A percentile compares a stretch with the other conserved stretches of the same genome.
These are phyloP conservation scores for Erebia ligea DNA, from an alignment of 2,888 invertebrate species.

Conservation along the genomic window DNA sequence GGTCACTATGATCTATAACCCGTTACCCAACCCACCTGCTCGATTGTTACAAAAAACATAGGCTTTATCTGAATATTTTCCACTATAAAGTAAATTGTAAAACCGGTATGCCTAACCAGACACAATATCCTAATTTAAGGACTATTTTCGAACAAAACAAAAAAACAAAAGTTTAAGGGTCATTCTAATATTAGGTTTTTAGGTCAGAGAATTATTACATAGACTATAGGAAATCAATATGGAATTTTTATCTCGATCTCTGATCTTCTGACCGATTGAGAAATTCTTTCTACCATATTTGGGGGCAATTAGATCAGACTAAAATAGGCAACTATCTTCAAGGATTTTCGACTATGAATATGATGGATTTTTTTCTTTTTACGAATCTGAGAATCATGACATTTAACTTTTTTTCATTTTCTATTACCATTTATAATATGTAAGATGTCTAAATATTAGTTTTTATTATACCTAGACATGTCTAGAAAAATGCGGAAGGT, in stretches of 20 bases:
- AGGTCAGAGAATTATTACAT: background rate
- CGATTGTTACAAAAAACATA: too few species aligned
- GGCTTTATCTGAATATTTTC: too few species aligned
- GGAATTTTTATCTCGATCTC: background rate
- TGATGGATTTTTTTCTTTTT: background rate
- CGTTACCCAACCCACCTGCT: too few species aligned
- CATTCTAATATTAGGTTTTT: background rate
- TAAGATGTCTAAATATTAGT: background rate
- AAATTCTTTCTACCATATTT: constrained; percentile 10
- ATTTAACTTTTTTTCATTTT: background rate
- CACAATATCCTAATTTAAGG: background rate
- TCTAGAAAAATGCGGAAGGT: background rate
- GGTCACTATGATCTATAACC: too few species aligned
- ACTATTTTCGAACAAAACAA: background rate
- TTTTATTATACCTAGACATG: background rate
- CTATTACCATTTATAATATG: background rate
- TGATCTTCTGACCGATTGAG: constrained; percentile 9
- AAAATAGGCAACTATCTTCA: background rate
- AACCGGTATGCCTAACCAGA: background rate
- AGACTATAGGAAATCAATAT: background rate
- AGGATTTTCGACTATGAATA: background rate
- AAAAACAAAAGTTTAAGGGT: background rate
- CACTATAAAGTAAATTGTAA: background rate
- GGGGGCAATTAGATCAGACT: background rate
- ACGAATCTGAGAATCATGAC: background rate